Base-by-base conservation (phyloP, 2,113 vertebrate species). In the Cisticola juncidis region DNA sequence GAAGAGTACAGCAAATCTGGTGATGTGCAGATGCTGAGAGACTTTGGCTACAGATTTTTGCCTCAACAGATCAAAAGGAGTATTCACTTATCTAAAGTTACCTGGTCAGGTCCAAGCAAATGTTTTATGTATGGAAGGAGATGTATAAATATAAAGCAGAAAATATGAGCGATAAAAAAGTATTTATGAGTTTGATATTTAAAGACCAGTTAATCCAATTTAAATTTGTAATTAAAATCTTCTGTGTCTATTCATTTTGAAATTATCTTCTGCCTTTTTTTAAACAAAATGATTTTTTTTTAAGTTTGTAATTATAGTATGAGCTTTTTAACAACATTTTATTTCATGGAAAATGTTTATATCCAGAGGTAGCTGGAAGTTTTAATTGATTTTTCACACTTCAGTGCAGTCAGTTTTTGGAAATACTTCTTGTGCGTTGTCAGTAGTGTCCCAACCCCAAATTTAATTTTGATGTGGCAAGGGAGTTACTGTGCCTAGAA, bases 351-450 rank as follows among this genome's bases (percentile, higher is more conserved):
- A 88, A 93, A 92, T 14, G 58, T 77, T 89, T 85, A 14, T 82
- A 64, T 80, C 62, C 66, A 76, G 65, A 26, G 4, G 58, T 91
- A 58, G 35, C 40, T 94, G 56, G 20, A 93, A 90, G 68, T 94
- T 96, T 94, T 97, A 96, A 97, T 95, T 95, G 85, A 92, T 96
- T 97, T 97, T 97, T 96, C 76, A 86, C 88, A 92, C 81, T 94
- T 93, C 90, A 94, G 5, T 88, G 90, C 47, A 68, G 60, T 71
- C 48, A 40, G 58, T 68, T 94, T 94, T 93, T 64, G 44, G 24
- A 78, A 95, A 71, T 44, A 35, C n/a, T 90, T 94, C 35, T 90
- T 73, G 31, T 64, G 85, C 2, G 0, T 90, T 86, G 62, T 92
- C 38, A 66, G 48, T 53, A 86, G 76, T 90, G 81, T 81, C 95